Evolutionary conservation across 2,888 invertebrate species (phyloP), one percentile per base, ranked within the genome.

Genomic region (Pristionchus maxplancki): DNA sequence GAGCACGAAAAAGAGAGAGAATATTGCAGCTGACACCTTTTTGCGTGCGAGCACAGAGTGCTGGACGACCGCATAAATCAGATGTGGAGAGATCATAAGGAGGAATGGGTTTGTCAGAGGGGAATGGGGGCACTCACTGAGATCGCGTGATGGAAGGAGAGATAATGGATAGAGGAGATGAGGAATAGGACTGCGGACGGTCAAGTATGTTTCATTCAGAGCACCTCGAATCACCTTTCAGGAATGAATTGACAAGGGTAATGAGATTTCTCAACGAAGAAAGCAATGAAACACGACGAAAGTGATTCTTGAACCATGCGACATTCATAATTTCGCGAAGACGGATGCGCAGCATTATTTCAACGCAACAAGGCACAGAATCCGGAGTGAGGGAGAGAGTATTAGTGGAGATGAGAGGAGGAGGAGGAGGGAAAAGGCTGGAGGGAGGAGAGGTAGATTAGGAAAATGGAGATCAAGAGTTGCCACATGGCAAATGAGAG

Each of bases 401-500:
- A 64, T 28, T 64, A 64, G 28, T 64, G 31, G 31, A 64, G 64
- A 31, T 11, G 31, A 20, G 62, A 62, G n/a, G n/a, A n/a, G n/a
- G n/a, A n/a, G 28, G 64, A 20, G 17, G 37, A n/a, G 37, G 37
- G 20, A 71, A 34, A 13, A 71, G 71, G 20, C 31, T 67, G 64
- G 64, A 67, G 28, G 62, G 28, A 62, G 4, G 24, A n/a, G 62
- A 62, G 71, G 37, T 20, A 37, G 37, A 71, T 71, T 71, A 71
- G 71, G 20, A 4, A 11, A 71, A 24, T 34, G 31, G 71, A 71
- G 71, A 71, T 71, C 71, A 34, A 67, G 64, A 24, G n/a, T 8
- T 67, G 64, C 64, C 64, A 67, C 64, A 67, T 67, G 64, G 64
- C 64, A 67, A 67, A 67, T 67, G 64, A 71, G 71, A 37, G 37